phyloP scores from a whole-genome alignment of 2,113 vertebrate genomes.

The Trochalopteron elliotii region DNA sequence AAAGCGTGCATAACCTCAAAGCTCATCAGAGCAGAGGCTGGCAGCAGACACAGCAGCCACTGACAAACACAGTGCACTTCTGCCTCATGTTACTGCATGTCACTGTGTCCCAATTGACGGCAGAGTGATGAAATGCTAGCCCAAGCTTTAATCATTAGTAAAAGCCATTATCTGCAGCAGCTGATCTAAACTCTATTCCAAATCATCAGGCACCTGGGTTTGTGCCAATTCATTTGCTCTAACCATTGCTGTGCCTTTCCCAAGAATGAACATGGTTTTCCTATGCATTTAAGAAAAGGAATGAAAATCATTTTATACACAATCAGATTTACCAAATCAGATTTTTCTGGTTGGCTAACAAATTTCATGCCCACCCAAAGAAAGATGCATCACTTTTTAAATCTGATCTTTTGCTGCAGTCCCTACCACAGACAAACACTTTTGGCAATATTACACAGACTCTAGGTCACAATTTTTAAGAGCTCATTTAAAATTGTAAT shows the following conservation, averaged over 20 bases:
- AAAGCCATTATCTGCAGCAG: constrained; percentile 49
- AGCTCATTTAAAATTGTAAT: constrained; percentile 17
- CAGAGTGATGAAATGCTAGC: neutral
- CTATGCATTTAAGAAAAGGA: neutral
- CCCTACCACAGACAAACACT: neutral
- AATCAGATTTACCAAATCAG: neutral
- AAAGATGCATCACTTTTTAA: neutral
- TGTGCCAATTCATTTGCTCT: neutral
- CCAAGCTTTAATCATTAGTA: constrained; percentile 50
- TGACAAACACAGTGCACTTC: fast-evolving
- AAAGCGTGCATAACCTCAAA: neutral
- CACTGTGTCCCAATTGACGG: constrained; percentile 8
- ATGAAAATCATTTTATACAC: neutral
- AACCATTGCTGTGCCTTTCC: neutral
- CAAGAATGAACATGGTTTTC: neutral
- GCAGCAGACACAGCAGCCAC: neutral
- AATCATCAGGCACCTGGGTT: neutral
- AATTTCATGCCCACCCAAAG: neutral
- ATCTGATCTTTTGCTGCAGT: neutral
- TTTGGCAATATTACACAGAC: neutral
- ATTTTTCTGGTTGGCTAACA: neutral
- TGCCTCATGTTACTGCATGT: constrained; percentile 22
- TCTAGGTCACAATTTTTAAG: neutral
- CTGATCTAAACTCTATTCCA: constrained; percentile 9
- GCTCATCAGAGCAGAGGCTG: neutral